These are phyloP conservation scores for Campoletis sonorensis DNA, from an alignment of 1,140 invertebrate species.

Conservation along the genomic window DNA sequence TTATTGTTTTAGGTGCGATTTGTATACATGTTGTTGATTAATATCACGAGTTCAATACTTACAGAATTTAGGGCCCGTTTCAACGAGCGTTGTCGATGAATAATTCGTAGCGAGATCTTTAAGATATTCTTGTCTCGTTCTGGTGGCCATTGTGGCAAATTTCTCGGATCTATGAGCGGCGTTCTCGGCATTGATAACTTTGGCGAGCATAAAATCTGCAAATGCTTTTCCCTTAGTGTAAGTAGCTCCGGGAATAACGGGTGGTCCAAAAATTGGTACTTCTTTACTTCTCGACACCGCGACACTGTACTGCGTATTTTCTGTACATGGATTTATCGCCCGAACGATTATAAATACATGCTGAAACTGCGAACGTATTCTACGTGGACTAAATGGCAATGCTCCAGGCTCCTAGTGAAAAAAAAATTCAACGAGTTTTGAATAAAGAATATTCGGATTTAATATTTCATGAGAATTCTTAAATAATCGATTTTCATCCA, in stretches of 20 bases:
- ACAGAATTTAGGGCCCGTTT: conserved; percentile 94
- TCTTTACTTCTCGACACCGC: conserved; percentile 96
- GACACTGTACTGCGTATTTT: conserved; percentile 93
- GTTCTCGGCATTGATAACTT: conserved; percentile 99
- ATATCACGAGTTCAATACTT: conserved; percentile 74
- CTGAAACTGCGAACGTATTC: conserved; percentile 97
- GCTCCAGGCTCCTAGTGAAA: conserved; percentile 88
- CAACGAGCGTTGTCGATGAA: conserved; percentile 87
- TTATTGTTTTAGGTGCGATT: too few relatives aligned
- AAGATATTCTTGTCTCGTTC: conserved; percentile 96
- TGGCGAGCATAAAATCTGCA: conserved; percentile 94
- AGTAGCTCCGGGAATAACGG: conserved; percentile 88
- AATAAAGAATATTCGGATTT: not conserved
- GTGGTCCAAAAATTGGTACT: conserved; percentile 96
- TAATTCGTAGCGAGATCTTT: conserved; percentile 94
- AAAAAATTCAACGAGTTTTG: conserved; percentile 24
- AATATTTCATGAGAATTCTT: not conserved
- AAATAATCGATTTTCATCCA: conserved; percentile 5
- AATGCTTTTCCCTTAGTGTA: conserved; percentile 94
- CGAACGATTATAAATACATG: conserved; percentile 98
- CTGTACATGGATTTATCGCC: conserved; percentile 93
- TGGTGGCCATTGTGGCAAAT: conserved; percentile 97
- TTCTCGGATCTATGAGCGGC: conserved; percentile 97
- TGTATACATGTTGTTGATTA: too few relatives aligned
- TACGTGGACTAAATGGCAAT: conserved; percentile 93